Base-by-base conservation (phyloP, 2,888 invertebrate genomes). In the Biston stratarius region DNA sequence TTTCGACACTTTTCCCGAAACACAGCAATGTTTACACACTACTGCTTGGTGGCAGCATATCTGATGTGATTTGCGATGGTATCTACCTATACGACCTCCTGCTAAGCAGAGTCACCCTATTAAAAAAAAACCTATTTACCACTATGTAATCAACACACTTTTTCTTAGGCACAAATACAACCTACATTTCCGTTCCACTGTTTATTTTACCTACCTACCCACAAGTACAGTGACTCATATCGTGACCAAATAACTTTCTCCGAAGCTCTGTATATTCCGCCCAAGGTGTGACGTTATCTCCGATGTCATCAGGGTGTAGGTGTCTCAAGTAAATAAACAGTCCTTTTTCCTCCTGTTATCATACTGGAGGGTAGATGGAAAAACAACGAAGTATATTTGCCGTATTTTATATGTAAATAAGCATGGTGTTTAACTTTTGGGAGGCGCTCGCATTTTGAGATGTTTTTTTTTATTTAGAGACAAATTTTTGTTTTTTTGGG, bases 211-310 rank as follows among this genome's bases (percentile, higher is more conserved):
- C 5, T 38, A 36, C 14, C n/a, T 24, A 34, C 10, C 51, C 24
- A 45, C 34, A 47, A 33, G 38, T 11, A 15, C 14, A 53, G 36
- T 38, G 5, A 11, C 49, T 66, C 57, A 58, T 61, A 57, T 61
- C 61, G 52, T 57, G 61, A 51, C 52, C 58, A 48, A 66, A 61
- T 47, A 58, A 57, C 14, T 61, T 66, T 66, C 61, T 45, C 61
- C 53, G 8, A 53, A 38, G n/a, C 58, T 66, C 38, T 40, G 40
- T 38, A 40, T 53, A 45, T 45, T 34, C 38, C 33, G 45, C 14
- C 34, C 55, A 59, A 70, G 69, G 70, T 68, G 70, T 67, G 70
- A 60, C 71, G 67, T 69, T 73, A 74, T 73, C 74, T 66, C 55
- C 55, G 68, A 71, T 57, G 70, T 69, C 71, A 74, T 71, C 71